These are phyloP conservation scores for Hypanus sabinus DNA, from an alignment of 2,113 vertebrate species.

Conservation along the genomic window DNA sequence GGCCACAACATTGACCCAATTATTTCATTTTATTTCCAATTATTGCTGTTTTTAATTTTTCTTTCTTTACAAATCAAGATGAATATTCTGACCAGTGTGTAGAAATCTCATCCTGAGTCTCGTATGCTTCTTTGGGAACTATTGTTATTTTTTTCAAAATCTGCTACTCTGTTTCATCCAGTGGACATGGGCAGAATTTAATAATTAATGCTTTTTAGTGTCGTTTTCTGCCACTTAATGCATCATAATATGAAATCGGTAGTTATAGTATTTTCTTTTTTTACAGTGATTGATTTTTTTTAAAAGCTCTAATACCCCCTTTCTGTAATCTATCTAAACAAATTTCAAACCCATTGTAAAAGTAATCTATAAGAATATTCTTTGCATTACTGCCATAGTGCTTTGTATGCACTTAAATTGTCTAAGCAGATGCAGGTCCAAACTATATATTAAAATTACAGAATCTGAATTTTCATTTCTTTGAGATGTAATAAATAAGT, in stretches of 20 bases:
- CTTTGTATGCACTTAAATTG: constrained; percentile 18
- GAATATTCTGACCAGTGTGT: not conserved
- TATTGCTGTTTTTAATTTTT: not conserved
- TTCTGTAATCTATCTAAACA: constrained; percentile 5
- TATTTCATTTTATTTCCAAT: not conserved
- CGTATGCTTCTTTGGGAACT: not conserved
- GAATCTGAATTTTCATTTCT: constrained; percentile 9
- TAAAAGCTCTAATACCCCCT: constrained; percentile 23
- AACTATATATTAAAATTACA: constrained; percentile 5
- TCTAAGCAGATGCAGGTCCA: constrained; percentile 11
- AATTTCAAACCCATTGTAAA: constrained; percentile 26
- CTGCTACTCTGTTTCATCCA: not conserved
- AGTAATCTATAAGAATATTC: constrained; percentile 33
- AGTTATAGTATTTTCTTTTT: constrained; percentile 22
- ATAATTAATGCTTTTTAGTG: constrained; percentile 22
- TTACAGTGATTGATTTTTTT: constrained; percentile 35
- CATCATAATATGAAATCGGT: constrained; percentile 8
- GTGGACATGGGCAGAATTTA: not conserved
- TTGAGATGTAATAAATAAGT: constrained; percentile 10
- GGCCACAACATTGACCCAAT: too few relatives aligned
- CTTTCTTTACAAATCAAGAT: not conserved
- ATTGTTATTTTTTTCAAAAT: not conserved
- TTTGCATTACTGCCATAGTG: constrained; percentile 6
- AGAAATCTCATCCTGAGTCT: not conserved
- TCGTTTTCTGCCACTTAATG: constrained; percentile 31